Conservation (phyloP, 1,140 invertebrate species). For the Drosophila ercepeae region DNA sequence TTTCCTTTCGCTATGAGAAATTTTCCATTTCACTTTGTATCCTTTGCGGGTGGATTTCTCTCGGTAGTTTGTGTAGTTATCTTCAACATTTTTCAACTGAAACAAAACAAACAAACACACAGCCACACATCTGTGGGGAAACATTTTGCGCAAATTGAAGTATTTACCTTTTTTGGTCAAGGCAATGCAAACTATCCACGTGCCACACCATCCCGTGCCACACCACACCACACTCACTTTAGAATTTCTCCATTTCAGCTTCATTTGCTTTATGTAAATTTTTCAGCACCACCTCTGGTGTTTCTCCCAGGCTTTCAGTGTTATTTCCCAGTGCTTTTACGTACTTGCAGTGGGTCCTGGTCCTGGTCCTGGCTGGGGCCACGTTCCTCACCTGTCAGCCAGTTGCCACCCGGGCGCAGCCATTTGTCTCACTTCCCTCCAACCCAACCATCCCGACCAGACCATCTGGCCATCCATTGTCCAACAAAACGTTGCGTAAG, state of each 20-base stretch:
- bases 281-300: conserved; percentile 4
- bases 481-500: conserved; percentile 73
- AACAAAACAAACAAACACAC: too few species aligned
- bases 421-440: conserved; percentile 31
- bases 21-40: conserved; percentile 67
- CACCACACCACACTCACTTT: background rate
- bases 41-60: background rate
- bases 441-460: background rate
- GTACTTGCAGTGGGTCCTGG: conserved; percentile 39
- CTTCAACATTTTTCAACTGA: conserved; percentile 72
- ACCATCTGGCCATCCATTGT: background rate
- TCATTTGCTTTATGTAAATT: conserved; percentile 79
- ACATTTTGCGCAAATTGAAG: conserved; percentile 77
- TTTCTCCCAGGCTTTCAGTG: conserved; percentile 42
- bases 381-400: conserved; percentile 60
- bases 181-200: conserved; percentile 35
- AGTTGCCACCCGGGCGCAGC: conserved; percentile 53
- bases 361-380: conserved; percentile 3
- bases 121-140: conserved; percentile 27
- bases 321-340: conserved; percentile 69
- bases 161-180: conserved; percentile 71
- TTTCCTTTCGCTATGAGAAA: conserved; percentile 49
- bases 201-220: conserved; percentile 3
- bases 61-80: too few species aligned
- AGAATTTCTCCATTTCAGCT: conserved; percentile 63